Conservation (phyloP, 2,888 invertebrate genomes). For the Ophion slaviceki region DNA sequence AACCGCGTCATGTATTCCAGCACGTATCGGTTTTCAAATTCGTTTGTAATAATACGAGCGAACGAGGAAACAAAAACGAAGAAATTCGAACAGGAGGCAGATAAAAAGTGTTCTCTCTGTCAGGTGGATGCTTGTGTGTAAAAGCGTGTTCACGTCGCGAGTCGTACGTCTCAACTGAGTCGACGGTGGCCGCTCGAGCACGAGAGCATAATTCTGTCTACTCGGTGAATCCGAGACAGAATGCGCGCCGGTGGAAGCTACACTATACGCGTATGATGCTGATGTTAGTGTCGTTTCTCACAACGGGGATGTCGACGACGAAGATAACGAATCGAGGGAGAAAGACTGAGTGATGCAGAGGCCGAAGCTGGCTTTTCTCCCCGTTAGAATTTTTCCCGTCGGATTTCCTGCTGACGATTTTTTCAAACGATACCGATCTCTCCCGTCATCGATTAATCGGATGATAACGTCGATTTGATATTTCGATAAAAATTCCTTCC, state of each 20-base stretch:
- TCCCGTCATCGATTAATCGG: background rate
- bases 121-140: slow-evolving; percentile 37
- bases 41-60: background rate
- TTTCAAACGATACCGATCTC: background rate
- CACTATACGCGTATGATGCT: slow-evolving; percentile 64
- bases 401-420: slow-evolving; percentile 36
- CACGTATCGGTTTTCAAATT: background rate
- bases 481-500: background rate
- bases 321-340: slow-evolving; percentile 67
- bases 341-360: slow-evolving; percentile 30
- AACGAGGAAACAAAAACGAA: background rate
- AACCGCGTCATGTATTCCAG: background rate
- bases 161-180: slow-evolving; percentile 83
- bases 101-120: slow-evolving; percentile 31
- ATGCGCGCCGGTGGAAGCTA: slow-evolving; percentile 72
- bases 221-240: slow-evolving; percentile 82
- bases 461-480: background rate
- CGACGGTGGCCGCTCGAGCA: slow-evolving; percentile 80
- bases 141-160: slow-evolving; percentile 81
- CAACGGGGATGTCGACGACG: slow-evolving; percentile 66
- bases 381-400: slow-evolving; percentile 14
- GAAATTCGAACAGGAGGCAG: background rate
- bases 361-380: slow-evolving; percentile 34
- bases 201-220: slow-evolving; percentile 83
- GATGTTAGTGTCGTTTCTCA: slow-evolving; percentile 63